Evolutionary conservation across 1,140 invertebrate species (phyloP), one percentile per base, ranked within the genome.

Genomic region (Hyposmocoma kahamanoa): DNA sequence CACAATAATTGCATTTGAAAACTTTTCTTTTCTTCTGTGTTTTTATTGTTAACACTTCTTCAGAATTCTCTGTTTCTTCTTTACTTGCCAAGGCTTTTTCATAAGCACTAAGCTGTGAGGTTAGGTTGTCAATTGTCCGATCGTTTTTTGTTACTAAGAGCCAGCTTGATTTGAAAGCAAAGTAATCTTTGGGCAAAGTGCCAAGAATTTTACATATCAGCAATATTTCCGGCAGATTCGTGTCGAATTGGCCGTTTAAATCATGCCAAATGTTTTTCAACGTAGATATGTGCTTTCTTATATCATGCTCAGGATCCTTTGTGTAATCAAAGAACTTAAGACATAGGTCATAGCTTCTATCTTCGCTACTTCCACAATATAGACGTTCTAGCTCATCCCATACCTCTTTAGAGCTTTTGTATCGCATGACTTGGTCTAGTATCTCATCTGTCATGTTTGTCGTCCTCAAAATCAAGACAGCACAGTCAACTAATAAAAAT

Each of bases 301-400:
- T 19, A 39, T 62, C 55, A 42, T 49, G 22, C 19, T 19, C 18
- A 22, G n/a, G 2, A 32, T 55, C 26, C 22, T 44, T 49, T 24
- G 46, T 51, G n/a, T 26, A 44, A 1, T 41, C 45, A 20, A 68
- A 65, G 22, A 68, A 65, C 18, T 54, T 21, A 50, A 53, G 52
- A 22, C 62, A 66, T 20, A 58, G 24, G 26, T 55, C 20, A 34
- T 59, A 68, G 0, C 47, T 22, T 28, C 46, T 43, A 17, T 63
- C 53, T 42, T 62, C 59, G 18, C 24, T 21, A 28, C 10, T 32
- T 28, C 57, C 61, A 43, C 59, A 58, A 22, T n/a, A n/a, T n/a
- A n/a, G n/a, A n/a, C n/a, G n/a, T n/a, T n/a, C n/a, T n/a, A n/a
- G n/a, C n/a, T n/a, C n/a, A n/a, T n/a, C n/a, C n/a, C n/a, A n/a